phyloP scores from a whole-genome alignment of 1,140 invertebrate genomes.

The Bombus picipes region DNA sequence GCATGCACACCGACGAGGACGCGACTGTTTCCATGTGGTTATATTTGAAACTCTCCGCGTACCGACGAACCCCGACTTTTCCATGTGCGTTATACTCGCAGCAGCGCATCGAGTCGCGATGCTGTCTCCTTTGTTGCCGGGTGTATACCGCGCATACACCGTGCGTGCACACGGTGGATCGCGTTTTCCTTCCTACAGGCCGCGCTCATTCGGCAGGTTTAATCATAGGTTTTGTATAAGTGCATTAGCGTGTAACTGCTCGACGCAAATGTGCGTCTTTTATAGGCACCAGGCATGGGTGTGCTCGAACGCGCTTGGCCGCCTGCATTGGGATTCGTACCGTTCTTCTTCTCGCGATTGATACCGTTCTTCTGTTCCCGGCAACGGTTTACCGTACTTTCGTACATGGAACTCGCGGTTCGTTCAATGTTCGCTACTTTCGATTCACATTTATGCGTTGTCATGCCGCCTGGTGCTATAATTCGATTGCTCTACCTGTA shows the following conservation, averaged over 20 bases:
- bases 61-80: not conserved
- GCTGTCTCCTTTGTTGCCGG: conserved; percentile 34
- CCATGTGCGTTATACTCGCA: not conserved
- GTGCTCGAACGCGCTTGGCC: not conserved
- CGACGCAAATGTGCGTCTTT: conserved; percentile 49
- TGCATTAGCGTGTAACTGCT: conserved; percentile 59
- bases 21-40: not conserved
- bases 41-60: not conserved
- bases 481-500: not conserved
- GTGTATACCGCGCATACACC: not conserved
- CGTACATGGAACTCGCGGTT: not conserved
- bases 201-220: conserved; percentile 28
- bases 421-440: not conserved
- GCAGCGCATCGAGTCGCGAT: conserved; percentile 5
- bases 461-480: not conserved
- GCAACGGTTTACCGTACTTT: no score
- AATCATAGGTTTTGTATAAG: conserved; percentile 55
- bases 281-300: conserved; percentile 9
- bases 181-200: not conserved
- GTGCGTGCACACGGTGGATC: not conserved
- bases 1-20: conserved; percentile 36
- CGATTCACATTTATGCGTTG: not conserved
- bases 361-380: not conserved
- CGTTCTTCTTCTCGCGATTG: not conserved
- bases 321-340: not conserved